phyloP scores from a whole-genome alignment of 1,140 invertebrate species.

The Drosophila prosaltans region DNA sequence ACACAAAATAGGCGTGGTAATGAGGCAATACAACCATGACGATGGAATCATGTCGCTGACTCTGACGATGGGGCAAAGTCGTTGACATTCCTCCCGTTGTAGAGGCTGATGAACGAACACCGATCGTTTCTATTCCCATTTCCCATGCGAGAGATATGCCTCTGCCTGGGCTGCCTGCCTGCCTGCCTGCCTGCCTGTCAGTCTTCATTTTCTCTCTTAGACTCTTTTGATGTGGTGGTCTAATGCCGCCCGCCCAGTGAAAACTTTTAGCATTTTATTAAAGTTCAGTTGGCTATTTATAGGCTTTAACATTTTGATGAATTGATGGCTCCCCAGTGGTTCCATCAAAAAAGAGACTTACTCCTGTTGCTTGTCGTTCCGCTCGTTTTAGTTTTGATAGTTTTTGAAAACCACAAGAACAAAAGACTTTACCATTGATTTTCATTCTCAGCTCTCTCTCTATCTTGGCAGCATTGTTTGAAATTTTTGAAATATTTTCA shows the following conservation, averaged over 20 bases:
- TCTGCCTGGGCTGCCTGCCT: background rate
- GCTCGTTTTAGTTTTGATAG: conserved; percentile 70
- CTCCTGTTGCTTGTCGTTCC: conserved; percentile 26
- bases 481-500: conserved; percentile 74
- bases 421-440: conserved; percentile 61
- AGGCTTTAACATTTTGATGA: conserved; percentile 68
- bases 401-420: conserved; percentile 50
- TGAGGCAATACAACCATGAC: conserved; percentile 37
- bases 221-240: conserved; percentile 56
- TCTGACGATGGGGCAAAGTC: conserved; percentile 29
- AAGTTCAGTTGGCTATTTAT: conserved; percentile 74
- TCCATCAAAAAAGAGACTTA: background rate
- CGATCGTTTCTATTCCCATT: background rate
- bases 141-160: conserved; percentile 12
- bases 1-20: conserved; percentile 73
- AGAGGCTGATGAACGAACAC: conserved; percentile 17
- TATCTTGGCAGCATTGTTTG: conserved; percentile 34
- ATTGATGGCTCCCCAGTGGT: conserved; percentile 76
- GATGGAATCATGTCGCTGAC: conserved; percentile 48
- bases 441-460: conserved; percentile 34
- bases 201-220: conserved; percentile 48
- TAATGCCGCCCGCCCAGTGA: conserved; percentile 32
- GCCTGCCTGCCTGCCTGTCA: conserved; percentile 28
- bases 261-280: conserved; percentile 74
- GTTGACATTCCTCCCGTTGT: conserved; percentile 58